Evolutionary conservation across 1,140 invertebrate genomes (phyloP).

Genomic region (Metaphire vulgaris): DNA sequence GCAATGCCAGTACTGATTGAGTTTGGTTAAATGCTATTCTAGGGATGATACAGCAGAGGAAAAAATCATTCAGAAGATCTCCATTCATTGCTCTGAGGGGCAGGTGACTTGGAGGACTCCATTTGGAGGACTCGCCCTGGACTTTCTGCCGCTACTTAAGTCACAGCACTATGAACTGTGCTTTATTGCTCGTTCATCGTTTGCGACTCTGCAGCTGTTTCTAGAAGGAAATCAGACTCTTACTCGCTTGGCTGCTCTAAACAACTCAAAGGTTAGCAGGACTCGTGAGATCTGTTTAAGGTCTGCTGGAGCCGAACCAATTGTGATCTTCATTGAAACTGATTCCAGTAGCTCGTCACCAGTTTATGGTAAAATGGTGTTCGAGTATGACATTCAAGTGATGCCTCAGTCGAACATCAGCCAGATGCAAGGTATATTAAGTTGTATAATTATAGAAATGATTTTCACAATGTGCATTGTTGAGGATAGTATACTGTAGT

Average conservation of each 20-base stretch:
- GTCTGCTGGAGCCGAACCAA: background rate
- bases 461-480: too few relatives aligned
- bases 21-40: too few relatives aligned
- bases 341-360: background rate
- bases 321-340: background rate
- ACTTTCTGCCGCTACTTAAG: background rate
- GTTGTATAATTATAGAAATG: too few relatives aligned
- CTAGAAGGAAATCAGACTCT: background rate
- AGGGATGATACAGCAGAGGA: background rate
- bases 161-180: background rate
- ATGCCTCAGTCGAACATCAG: too few relatives aligned
- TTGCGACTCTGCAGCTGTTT: background rate
- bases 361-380: background rate
- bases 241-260: background rate
- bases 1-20: background rate
- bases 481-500: too few relatives aligned
- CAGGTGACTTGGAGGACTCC: background rate
- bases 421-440: too few relatives aligned
- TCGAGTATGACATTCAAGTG: background rate
- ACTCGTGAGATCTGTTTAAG: background rate
- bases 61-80: background rate
- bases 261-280: background rate
- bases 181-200: background rate
- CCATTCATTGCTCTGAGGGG: background rate
- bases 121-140: background rate